A percentile compares a stretch with the other conserved stretches of the same genome.
Conservation (phyloP, 1,140 invertebrate genomes). For the Saccostrea echinata region DNA sequence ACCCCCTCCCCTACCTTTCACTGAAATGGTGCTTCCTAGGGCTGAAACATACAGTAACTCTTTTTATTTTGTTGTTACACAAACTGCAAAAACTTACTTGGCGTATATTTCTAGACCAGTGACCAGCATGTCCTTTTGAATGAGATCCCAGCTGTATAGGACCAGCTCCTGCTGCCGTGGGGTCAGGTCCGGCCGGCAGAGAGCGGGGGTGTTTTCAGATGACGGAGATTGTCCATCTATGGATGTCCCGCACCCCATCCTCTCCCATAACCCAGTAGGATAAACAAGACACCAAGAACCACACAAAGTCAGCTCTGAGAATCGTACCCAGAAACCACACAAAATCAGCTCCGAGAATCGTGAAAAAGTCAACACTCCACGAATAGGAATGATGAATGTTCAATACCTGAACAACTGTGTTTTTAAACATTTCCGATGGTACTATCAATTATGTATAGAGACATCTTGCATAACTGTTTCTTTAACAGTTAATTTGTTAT, state of each 20-base stretch:
- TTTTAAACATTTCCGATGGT: conserved; percentile 29
- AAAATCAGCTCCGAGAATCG: background rate
- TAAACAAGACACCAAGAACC: background rate
- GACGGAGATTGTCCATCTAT: background rate
- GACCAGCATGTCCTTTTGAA: conserved; percentile 28
- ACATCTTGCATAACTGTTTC: background rate
- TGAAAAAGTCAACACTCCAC: background rate
- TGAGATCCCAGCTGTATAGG: conserved; percentile 1
- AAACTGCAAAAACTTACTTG: too few species aligned
- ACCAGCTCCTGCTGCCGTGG: background rate
- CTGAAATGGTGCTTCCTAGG: too few species aligned
- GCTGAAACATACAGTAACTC: too few species aligned
- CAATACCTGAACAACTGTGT: background rate
- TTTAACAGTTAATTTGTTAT: background rate
- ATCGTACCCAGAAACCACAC: background rate
- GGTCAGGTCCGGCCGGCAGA: background rate
- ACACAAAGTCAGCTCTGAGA: too few species aligned
- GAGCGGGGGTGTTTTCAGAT: background rate
- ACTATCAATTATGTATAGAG: conserved; percentile 9
- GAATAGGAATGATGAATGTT: background rate
- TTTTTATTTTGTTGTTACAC: too few species aligned
- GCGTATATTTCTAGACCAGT: conserved; percentile 33
- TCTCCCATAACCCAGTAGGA: background rate
- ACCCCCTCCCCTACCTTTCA: too few species aligned
- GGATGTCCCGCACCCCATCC: background rate